These are phyloP conservation scores for Alligator sinensis DNA, from an alignment of 2,113 vertebrate species.

Conservation along the genomic window DNA sequence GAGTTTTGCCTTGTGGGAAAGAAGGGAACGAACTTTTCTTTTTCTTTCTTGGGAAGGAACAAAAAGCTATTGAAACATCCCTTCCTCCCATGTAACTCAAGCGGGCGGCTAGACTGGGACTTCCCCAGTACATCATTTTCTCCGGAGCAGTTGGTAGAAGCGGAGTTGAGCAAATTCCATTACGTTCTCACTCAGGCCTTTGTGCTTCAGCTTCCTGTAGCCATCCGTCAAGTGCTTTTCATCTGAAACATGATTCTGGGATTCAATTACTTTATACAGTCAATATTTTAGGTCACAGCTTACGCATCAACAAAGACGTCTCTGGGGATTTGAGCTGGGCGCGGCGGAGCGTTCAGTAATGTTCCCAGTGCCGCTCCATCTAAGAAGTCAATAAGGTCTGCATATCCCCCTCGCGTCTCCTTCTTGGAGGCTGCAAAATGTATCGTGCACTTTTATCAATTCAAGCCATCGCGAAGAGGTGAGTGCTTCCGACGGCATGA, in stretches of 20 bases:
- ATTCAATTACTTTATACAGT: slow-evolving; percentile 74
- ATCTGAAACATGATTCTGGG: slow-evolving; percentile 65
- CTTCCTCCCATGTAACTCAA: background rate
- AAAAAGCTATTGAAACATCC: background rate
- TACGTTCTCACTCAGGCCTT: background rate
- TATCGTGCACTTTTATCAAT: slow-evolving; percentile 48
- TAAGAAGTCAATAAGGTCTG: slow-evolving; percentile 33
- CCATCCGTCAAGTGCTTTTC: slow-evolving; percentile 65
- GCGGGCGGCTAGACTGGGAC: background rate
- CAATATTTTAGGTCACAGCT: slow-evolving; percentile 73
- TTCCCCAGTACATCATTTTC: background rate
- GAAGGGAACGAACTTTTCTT: background rate
- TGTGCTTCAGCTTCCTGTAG: slow-evolving; percentile 22
- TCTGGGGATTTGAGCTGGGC: slow-evolving; percentile 30
- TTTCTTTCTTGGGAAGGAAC: background rate
- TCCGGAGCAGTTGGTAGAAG: background rate
- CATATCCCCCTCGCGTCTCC: slow-evolving; percentile 43
- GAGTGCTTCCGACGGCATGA: background rate
- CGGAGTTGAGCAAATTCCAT: slow-evolving; percentile 16
- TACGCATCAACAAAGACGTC: slow-evolving; percentile 64
- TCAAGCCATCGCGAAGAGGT: slow-evolving; percentile 6
- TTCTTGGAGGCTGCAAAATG: slow-evolving; percentile 38
- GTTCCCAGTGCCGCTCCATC: slow-evolving; percentile 9
- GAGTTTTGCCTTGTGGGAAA: background rate
- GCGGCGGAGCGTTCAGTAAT: slow-evolving; percentile 33